Base-by-base conservation (phyloP, 2,113 vertebrate species). In the Desmodus rotundus region DNA sequence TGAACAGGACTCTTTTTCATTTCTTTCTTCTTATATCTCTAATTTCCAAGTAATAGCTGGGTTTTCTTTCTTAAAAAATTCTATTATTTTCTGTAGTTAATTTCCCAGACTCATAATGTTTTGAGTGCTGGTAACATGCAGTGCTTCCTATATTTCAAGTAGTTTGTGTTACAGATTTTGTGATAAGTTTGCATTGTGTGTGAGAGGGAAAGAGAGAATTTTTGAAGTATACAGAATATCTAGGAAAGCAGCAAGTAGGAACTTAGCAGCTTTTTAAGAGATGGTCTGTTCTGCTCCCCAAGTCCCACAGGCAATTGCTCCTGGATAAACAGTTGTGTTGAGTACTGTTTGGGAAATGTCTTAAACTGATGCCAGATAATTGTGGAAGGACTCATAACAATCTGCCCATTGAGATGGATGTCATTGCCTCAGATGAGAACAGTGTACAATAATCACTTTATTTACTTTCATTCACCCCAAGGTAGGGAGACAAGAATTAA, bases 261-360 rank as follows among this genome's bases (percentile, higher is more conserved):
- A 14, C 81, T 87, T 74, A 80, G 63, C 14, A 43, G 45, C 36
- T 84, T 95, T 85, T 84, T n/a, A 58, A 73, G 19, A 28, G 38
- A 70, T 63, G 54, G n/a, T 92, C 72, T 58, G 15, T 92, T 94
- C 61, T 94, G 56, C 33, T 96, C 72, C 70, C 93, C 65, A 56
- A 95, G 80, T 45, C 63, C 33, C 56, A 45, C 63, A 87, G 68
- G 68, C 73, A 73, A 1, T 96, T 84, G 54, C 87, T 90, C 6
- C 56, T 80, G 50, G 91, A 31, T 87, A 92, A 84, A 81, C 14
- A 61, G n/a, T 77, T 61, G 26, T 96, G 43, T 68, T 82, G 88
- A 73, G n/a, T 76, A 80, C 31, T 87, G 19, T 90, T 87, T 68
- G 33, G 73, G 81, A 74, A 84, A 74, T 87, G 41, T 78, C 72